Evolutionary conservation across 2,888 invertebrate species (phyloP).

Genomic region (Fragum whitleyi): DNA sequence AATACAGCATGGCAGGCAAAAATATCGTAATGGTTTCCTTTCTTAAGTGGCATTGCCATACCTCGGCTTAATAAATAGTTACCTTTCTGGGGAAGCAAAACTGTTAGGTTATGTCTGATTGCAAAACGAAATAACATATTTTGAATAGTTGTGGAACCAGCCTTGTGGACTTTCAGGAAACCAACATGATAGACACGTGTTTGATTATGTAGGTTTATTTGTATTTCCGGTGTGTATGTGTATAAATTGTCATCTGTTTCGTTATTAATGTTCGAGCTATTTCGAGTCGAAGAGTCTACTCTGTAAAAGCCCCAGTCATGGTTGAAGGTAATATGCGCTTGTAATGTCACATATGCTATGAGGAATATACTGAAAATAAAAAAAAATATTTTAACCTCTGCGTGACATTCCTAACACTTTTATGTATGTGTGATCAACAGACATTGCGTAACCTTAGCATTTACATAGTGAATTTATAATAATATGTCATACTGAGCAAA

Average conservation of each 20-base stretch:
- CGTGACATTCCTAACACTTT: too few relatives aligned
- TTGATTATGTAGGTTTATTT: not conserved
- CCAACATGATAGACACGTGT: conserved; percentile 11
- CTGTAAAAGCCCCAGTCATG: not conserved
- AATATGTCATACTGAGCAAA: too few relatives aligned
- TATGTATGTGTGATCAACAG: too few relatives aligned
- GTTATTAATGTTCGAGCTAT: not conserved
- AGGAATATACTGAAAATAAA: not conserved
- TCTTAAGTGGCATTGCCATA: not conserved
- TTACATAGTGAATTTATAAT: too few relatives aligned
- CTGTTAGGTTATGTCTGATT: conserved; percentile 18
- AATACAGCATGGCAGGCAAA: conserved; percentile 62
- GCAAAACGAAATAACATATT: conserved; percentile 15
- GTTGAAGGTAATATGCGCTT: not conserved
- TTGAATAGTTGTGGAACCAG: conserved; percentile 25
- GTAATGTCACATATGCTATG: not conserved
- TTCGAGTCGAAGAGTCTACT: too few relatives aligned
- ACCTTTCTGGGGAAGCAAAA: not conserved
- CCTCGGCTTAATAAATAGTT: not conserved
- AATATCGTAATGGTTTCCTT: conserved; percentile 46
- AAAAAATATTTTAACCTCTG: too few relatives aligned
- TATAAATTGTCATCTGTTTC: not conserved
- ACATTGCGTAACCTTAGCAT: too few relatives aligned
- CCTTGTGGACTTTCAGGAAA: conserved; percentile 27
- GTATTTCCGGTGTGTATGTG: not conserved